These are phyloP conservation scores for Acrossocheilus fasciatus DNA, from an alignment of 2,797 vertebrate genomes.

Conservation along the genomic window DNA sequence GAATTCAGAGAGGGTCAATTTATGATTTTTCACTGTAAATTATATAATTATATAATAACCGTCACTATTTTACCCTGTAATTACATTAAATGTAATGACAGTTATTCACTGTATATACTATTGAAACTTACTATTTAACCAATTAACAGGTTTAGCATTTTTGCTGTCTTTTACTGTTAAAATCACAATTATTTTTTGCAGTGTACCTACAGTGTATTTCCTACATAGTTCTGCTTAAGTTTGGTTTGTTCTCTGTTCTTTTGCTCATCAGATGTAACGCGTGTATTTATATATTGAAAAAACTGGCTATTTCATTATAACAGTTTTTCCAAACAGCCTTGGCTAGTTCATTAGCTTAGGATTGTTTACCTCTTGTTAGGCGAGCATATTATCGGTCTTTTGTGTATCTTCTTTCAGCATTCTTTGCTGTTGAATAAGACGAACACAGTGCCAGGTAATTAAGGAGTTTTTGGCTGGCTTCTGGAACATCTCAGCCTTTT, in stretches of 20 bases:
- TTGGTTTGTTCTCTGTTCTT: neutral
- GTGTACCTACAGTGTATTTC: neutral
- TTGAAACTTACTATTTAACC: neutral
- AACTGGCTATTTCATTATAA: neutral
- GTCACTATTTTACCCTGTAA: neutral
- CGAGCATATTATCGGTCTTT: neutral
- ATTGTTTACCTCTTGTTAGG: conserved; percentile 34
- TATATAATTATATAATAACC: neutral
- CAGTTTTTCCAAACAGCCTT: conserved; percentile 4
- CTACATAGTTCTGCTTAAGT: neutral
- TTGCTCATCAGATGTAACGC: neutral
- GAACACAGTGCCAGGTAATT: conserved; percentile 32
- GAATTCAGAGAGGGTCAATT: neutral
- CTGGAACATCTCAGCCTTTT: conserved; percentile 44
- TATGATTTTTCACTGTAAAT: neutral
- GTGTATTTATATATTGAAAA: neutral
- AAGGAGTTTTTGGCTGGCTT: conserved; percentile 12
- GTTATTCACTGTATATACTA: neutral
- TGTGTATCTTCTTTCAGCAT: conserved; percentile 19
- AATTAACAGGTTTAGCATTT: neutral
- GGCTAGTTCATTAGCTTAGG: conserved; percentile 30
- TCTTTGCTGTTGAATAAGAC: conserved; percentile 25
- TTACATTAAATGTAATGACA: neutral
- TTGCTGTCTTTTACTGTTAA: neutral
- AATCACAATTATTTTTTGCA: neutral